Evolutionary conservation across 2,888 invertebrate genomes (phyloP).

Genomic region (Lasioglossum villosulum): DNA sequence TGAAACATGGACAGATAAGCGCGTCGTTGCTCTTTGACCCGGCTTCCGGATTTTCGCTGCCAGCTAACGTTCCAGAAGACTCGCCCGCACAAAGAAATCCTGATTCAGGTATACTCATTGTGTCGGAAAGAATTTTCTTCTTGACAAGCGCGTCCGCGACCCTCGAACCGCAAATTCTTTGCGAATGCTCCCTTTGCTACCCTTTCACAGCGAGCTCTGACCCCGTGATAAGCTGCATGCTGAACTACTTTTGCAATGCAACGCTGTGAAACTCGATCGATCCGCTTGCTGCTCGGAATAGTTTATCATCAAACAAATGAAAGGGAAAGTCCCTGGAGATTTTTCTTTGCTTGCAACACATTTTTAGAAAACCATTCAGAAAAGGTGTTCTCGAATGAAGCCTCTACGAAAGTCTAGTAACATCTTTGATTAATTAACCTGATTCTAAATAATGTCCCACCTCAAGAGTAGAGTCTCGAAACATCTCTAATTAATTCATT

Average conservation of each 20-base stretch:
- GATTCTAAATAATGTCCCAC: too few species aligned
- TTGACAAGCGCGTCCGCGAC: conserved; percentile 21
- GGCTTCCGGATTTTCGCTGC: conserved; percentile 31
- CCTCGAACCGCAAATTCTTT: conserved; percentile 27
- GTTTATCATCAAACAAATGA: background rate
- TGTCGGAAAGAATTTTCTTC: conserved; percentile 14
- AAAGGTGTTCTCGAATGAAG: background rate
- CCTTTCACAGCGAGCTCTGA: background rate
- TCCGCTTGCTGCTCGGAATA: background rate
- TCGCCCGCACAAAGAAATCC: conserved; percentile 37
- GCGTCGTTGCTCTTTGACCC: conserved; percentile 27
- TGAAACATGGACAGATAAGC: conserved; percentile 39
- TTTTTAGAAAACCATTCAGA: background rate
- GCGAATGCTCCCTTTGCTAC: conserved; percentile 22
- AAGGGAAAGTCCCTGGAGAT: background rate
- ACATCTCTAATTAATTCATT: too few species aligned
- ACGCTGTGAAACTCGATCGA: background rate
- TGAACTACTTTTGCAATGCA: background rate
- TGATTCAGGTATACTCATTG: conserved; percentile 13
- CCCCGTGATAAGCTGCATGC: conserved; percentile 26
- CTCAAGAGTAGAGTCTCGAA: too few species aligned
- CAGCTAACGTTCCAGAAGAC: conserved; percentile 32
- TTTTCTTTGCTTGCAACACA: background rate
- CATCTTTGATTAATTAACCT: background rate
- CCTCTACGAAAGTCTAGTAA: too few species aligned